Base-by-base conservation (phyloP, 2,888 invertebrate species). In the Petrophora chlorosata region DNA sequence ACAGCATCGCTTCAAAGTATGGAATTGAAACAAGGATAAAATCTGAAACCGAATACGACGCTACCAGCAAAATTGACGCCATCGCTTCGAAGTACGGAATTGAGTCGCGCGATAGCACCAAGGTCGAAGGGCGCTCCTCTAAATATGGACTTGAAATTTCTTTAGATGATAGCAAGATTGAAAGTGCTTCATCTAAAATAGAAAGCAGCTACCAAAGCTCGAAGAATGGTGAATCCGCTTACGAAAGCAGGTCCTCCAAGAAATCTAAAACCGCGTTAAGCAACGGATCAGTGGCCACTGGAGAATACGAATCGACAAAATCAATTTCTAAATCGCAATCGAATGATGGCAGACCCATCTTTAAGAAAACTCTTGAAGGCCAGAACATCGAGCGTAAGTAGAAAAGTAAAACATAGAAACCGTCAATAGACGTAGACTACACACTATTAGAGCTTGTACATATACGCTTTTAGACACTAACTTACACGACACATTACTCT, bases 301-400 rank as follows among this genome's bases (percentile, higher is more conserved):
- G 64, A 13, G 76, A 79, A 23, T 75, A 64, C 22, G 68, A 77
- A 52, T 67, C 82, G 0, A 56, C 60, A 1, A 76, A 60, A 41
- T 64, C 80, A 0, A 56, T 79, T 28, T 72, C 72, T 1, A 82
- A 76, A 50, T 79, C 85, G 0, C 81, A 71, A 17, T 84, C 86
- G 3, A 65, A 78, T 15, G 91, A 92, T 47, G 94, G 94, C 51
- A 94, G 91, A 63, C 96, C 96, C 1, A 82, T 92, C 42, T 95
- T 96, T 71, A 89, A 92, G 15, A 94, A 94, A 80, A 94, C 95
- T 32, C 90, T 96, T 49, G 94, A 94, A 76, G 96, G 96, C 67
- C 92, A 92, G 60, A 94, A 93, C 71, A 93, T 95, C 61, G 95
- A 95, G 92, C 94, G 96, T 96, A 92, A 95, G 95, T 94, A 73